Evolutionary conservation across 2,113 vertebrate genomes (phyloP).

Genomic region (Pipa parva): DNA sequence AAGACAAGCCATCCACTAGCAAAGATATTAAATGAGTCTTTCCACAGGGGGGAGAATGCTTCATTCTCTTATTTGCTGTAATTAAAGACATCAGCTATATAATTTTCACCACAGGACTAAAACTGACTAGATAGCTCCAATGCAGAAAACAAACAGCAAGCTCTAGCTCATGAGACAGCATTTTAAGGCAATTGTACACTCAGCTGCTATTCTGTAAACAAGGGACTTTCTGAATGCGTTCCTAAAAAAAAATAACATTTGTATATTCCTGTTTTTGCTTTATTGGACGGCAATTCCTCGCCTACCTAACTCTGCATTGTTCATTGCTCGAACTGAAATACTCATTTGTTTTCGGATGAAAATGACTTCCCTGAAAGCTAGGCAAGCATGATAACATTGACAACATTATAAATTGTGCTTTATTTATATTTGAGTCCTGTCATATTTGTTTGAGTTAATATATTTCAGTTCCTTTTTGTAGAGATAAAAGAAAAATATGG

Average conservation of each 20-base stretch:
- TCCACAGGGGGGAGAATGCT: constrained; percentile 25
- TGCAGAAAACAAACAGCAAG: constrained; percentile 33
- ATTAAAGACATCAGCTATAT: constrained; percentile 35
- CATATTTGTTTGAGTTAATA: not conserved
- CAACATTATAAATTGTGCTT: not conserved
- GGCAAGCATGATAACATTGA: not conserved
- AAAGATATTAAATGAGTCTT: constrained; percentile 34
- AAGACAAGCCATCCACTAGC: constrained; percentile 12
- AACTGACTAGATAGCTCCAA: constrained; percentile 31
- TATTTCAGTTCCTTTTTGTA: not conserved
- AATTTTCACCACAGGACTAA: constrained; percentile 36
- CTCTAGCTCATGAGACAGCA: not conserved
- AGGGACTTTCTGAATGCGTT: not conserved
- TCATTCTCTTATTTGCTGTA: constrained; percentile 35
- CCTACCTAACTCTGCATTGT: not conserved
- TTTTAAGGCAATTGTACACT: not conserved
- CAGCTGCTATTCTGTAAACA: not conserved
- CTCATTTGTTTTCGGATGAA: constrained; percentile 3
- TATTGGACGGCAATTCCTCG: not conserved
- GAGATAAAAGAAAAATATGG: not conserved
- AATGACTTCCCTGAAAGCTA: not conserved
- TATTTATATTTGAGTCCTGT: not conserved
- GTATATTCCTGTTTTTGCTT: too few relatives aligned
- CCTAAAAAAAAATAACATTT: not conserved
- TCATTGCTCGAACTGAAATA: not conserved